Percentiles rank a stretch among this genome's conserved stretches.
Evolutionary conservation across 2,797 vertebrate genomes (phyloP).

Genomic region (Enteromius paludinosus): DNA sequence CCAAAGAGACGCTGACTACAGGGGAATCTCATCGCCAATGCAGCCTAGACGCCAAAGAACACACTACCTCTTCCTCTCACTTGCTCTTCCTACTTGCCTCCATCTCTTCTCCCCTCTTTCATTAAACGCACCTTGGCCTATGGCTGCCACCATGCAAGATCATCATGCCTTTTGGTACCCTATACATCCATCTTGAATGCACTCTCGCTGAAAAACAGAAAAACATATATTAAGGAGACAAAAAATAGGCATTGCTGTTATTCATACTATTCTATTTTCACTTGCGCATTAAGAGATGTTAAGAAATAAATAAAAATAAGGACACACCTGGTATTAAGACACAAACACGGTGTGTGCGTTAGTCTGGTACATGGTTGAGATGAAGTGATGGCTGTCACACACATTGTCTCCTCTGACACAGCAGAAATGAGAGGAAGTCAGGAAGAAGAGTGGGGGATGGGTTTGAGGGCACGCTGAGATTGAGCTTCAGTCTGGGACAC

Average conservation of each 20-base stretch:
- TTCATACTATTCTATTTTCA: background rate
- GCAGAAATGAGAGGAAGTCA: constrained; percentile 63
- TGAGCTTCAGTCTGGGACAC: constrained; percentile 28
- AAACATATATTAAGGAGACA: background rate
- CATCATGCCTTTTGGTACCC: constrained; percentile 12
- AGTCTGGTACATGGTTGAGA: constrained; percentile 1
- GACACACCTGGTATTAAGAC: background rate
- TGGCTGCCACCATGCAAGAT: constrained; percentile 49
- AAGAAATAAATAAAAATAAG: background rate
- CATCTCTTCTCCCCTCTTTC: constrained; percentile 59
- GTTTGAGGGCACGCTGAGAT: background rate
- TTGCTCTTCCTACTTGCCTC: constrained; percentile 48
- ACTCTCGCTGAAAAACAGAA: background rate
- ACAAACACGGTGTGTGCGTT: background rate
- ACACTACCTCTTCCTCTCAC: constrained; percentile 65
- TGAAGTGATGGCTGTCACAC: constrained; percentile 73
- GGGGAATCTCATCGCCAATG: constrained; percentile 76
- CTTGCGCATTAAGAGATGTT: background rate
- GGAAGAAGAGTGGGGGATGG: constrained; percentile 34
- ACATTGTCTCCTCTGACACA: constrained; percentile 73
- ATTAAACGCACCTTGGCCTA: constrained; percentile 64
- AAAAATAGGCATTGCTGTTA: background rate
- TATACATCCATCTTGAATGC: background rate
- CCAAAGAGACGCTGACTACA: constrained; percentile 81
- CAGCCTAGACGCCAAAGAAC: constrained; percentile 79